Evolutionary conservation across 1,140 invertebrate species (phyloP).

Genomic region (Theocolax elegans): DNA sequence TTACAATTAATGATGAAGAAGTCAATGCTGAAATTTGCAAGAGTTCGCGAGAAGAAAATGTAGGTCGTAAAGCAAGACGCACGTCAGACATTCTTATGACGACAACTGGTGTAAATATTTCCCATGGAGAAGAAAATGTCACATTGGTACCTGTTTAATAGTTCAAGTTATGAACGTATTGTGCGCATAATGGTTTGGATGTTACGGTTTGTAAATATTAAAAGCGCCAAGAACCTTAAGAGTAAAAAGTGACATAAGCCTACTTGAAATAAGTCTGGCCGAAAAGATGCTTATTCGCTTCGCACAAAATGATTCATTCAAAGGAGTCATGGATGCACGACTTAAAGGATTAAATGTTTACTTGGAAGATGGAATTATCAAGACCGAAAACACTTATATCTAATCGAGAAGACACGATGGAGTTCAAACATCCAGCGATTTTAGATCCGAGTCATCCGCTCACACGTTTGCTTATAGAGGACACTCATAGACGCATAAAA

Average conservation of each 20-base stretch:
- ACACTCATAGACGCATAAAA: too few species aligned
- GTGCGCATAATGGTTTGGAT: conserved; percentile 48
- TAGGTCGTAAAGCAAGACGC: not conserved
- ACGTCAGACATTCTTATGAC: not conserved
- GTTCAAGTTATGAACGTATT: conserved; percentile 42
- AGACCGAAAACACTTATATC: conserved; percentile 24
- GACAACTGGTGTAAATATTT: not conserved
- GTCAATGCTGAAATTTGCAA: too few species aligned
- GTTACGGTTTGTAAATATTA: conserved; percentile 43
- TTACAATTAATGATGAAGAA: too few species aligned
- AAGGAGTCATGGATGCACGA: conserved; percentile 13
- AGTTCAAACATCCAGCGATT: not conserved
- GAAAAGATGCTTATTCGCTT: conserved; percentile 6
- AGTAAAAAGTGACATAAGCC: not conserved
- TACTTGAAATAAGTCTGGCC: not conserved
- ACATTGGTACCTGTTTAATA: conserved; percentile 27
- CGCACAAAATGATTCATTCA: conserved; percentile 40
- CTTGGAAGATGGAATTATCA: conserved; percentile 35
- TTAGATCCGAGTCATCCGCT: not conserved
- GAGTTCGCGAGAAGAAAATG: too few species aligned
- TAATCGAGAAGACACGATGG: not conserved
- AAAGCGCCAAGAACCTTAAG: not conserved
- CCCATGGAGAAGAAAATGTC: not conserved
- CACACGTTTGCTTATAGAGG: conserved; percentile 35
- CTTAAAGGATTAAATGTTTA: not conserved